Evolutionary conservation across 2,888 invertebrate genomes (phyloP).

Genomic region (Spisula solida): DNA sequence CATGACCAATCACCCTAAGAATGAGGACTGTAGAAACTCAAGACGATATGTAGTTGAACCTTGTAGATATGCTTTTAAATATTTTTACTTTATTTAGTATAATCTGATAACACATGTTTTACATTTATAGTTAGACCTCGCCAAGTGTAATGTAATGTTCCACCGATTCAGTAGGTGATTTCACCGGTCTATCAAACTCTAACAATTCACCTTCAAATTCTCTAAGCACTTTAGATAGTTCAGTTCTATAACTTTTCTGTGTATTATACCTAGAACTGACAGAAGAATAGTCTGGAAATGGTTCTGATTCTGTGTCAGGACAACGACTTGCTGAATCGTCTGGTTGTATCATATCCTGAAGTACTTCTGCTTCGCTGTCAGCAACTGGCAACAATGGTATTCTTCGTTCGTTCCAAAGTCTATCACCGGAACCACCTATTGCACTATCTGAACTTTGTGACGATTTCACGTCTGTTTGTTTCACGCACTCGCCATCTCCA

Average conservation of each 20-base stretch:
- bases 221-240: slow-evolving; percentile 60
- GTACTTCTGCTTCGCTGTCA: slow-evolving; percentile 55
- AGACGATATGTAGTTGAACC: too few species aligned
- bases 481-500: not conserved
- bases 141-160: slow-evolving; percentile 47
- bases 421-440: slow-evolving; percentile 67
- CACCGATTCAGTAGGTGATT: slow-evolving; percentile 5
- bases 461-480: slow-evolving; percentile 39
- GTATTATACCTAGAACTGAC: slow-evolving; percentile 20
- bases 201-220: slow-evolving; percentile 66
- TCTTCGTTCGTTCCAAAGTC: slow-evolving; percentile 56
- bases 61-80: not conserved
- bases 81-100: not conserved
- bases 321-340: slow-evolving; percentile 67
- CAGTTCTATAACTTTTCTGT: slow-evolving; percentile 57
- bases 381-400: slow-evolving; percentile 26
- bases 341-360: slow-evolving; percentile 66
- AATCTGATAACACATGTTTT: not conserved
- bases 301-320: slow-evolving; percentile 57
- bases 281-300: slow-evolving; percentile 65
- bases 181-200: slow-evolving; percentile 39
- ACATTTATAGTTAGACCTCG: slow-evolving; percentile 25
- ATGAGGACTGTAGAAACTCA: too few species aligned
- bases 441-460: slow-evolving; percentile 73
- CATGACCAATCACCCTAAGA: too few species aligned